A percentile compares a stretch with the other conserved stretches of the same genome.
Conservation (phyloP, 1,140 invertebrate species). For the Adoxophyes honmai region DNA sequence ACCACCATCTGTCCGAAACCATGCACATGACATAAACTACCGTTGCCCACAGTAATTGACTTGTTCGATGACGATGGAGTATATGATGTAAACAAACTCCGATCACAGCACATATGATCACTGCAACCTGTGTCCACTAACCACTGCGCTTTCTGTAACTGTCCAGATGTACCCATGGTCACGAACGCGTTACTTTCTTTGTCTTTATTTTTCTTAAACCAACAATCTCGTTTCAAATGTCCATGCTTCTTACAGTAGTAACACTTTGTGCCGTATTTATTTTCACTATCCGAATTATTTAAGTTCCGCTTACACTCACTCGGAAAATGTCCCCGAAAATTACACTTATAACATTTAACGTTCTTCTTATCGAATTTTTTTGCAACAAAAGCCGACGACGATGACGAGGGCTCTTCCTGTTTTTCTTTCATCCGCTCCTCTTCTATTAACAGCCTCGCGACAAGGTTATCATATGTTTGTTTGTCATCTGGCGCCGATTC, state of each 20-base stretch:
- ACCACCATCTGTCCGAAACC: constrained; percentile 32
- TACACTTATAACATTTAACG: constrained; percentile 34
- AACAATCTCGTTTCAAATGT: constrained; percentile 32
- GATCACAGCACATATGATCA: constrained; percentile 32
- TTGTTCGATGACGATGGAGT: neutral
- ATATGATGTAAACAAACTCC: constrained; percentile 25
- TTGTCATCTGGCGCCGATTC: no score
- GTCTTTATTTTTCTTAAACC: constrained; percentile 25
- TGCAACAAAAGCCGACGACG: constrained; percentile 23
- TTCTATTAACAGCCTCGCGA: constrained; percentile 32
- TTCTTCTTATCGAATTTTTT: constrained; percentile 21
- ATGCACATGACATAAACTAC: constrained; percentile 21
- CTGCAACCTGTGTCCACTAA: constrained; percentile 33
- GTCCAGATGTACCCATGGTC: neutral
- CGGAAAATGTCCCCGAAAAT: constrained; percentile 32
- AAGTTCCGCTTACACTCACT: constrained; percentile 28
- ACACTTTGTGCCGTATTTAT: constrained; percentile 24
- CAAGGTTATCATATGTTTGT: constrained; percentile 40
- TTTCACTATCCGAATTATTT: constrained; percentile 18
- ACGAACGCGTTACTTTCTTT: constrained; percentile 33
- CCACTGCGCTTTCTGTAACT: constrained; percentile 27
- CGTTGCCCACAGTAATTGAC: constrained; percentile 32
- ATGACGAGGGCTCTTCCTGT: constrained; percentile 4
- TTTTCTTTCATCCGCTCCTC: constrained; percentile 30
- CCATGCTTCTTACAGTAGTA: constrained; percentile 33